Conservation (phyloP, 2,797 vertebrate species). For the Halcyon leucocephala region DNA sequence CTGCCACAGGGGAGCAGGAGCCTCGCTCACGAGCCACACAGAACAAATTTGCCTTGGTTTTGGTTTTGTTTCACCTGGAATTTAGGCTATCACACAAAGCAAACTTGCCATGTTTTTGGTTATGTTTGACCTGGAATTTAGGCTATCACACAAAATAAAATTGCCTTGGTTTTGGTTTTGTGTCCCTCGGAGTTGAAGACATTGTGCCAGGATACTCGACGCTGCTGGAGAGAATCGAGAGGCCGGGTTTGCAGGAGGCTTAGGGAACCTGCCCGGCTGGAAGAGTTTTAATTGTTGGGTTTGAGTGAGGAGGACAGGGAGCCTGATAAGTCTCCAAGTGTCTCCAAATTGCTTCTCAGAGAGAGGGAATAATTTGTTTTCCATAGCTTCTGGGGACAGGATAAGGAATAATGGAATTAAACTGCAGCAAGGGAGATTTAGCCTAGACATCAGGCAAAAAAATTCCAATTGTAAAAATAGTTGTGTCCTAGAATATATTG, state of each 20-base stretch:
- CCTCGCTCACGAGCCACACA: too few species aligned
- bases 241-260: not conserved
- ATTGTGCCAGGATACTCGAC: accelerated
- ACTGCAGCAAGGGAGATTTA: not conserved
- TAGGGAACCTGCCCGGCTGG: not conserved
- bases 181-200: not conserved
- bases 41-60: not conserved
- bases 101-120: not conserved
- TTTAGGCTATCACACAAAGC: not conserved
- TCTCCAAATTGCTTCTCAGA: not conserved
- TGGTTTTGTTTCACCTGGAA: not conserved
- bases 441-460: not conserved
- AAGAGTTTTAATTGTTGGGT: not conserved
- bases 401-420: conserved; percentile 11
- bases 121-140: not conserved
- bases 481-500: not conserved
- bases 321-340: not conserved
- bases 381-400: not conserved
- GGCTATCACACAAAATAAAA: not conserved
- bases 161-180: not conserved
- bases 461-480: not conserved
- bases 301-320: not conserved
- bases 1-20: accelerated
- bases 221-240: not conserved
- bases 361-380: conserved; percentile 26